Evolutionary conservation across 1,140 invertebrate genomes (phyloP), one percentile per base, ranked within the genome.

Genomic region (Drosophila equinoxialis): DNA sequence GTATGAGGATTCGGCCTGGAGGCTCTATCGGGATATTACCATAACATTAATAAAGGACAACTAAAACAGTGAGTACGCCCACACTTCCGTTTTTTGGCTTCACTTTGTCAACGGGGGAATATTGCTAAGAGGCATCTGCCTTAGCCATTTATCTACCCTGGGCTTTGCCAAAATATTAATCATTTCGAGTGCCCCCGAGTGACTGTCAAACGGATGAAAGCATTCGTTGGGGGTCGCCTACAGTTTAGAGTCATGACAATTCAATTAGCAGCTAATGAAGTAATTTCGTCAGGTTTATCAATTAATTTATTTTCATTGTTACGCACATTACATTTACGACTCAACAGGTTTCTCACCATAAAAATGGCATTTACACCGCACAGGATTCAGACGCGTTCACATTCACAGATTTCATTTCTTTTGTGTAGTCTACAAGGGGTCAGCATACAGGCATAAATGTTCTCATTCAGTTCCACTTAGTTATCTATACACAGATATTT

Each of bases 241-340:
- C 41, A 54, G 6, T 63, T 61, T 37, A 63, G n/a, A 54, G 51
- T 60, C 55, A 30, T 64, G 57, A 45, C 71, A 82, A 82, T 85
- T 85, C 68, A 79, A 77, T 83, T 89, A 83, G 68, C 55, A 58
- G 65, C 70, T 69, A 89, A 89, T 89, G 62, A 77, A 89, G 76
- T 73, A 71, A 86, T 81, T 75, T 54, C 54, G 65, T 63, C 65
- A 71, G 74, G 65, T 77, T 59, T 30, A 20, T 66, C 37, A 76
- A 72, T 79, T 51, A 61, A 73, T 68, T 77, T 64, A 71, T 67
- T 81, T 65, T 33, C 45, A 61, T 68, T 82, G 65, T 60, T 42
- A 51, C 68, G 59, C 55, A 33, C 57, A 68, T 33, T 68, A 51
- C 45, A 51, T 51, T 51, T 51, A 48, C 57, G 65, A 67, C 45